A percentile compares a stretch with the other conserved stretches of the same genome.
These are phyloP conservation scores for Hymenochirus boettgeri DNA, from an alignment of 2,113 vertebrate species.

Conservation along the genomic window DNA sequence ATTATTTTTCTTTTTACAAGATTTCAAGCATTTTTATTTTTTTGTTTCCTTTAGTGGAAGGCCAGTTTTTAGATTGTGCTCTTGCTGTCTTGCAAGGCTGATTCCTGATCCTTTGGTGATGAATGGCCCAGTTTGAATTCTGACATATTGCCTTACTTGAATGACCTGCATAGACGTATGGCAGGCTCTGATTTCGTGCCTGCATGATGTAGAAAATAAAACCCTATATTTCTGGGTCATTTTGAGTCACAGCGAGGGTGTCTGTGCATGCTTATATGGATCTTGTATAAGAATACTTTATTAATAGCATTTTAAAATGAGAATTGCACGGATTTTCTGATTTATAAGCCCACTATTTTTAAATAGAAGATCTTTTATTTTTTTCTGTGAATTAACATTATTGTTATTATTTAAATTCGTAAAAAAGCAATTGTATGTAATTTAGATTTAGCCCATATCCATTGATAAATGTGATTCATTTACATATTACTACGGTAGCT, in stretches of 20 bases:
- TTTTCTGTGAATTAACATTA: no score
- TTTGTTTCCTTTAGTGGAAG: slow-evolving; percentile 55
- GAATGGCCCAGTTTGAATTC: slow-evolving; percentile 74
- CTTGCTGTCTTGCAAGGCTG: slow-evolving; percentile 65
- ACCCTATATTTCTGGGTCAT: slow-evolving; percentile 25
- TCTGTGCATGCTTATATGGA: not conserved
- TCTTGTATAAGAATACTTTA: no score
- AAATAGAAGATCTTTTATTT: no score
- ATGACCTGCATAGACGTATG: slow-evolving; percentile 69
- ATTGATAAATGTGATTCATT: no score
- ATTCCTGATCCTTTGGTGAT: slow-evolving; percentile 71
- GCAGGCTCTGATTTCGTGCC: slow-evolving; percentile 71
- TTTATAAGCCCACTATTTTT: no score
- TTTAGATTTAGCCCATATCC: no score
- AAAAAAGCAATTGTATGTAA: no score
- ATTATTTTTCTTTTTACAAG: no score
- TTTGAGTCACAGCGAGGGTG: slow-evolving; percentile 3
- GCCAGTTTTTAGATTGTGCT: slow-evolving; percentile 70
- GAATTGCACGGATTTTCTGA: no score
- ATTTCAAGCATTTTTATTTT: slow-evolving; percentile 66
- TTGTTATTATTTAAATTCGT: no score
- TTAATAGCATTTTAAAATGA: no score
- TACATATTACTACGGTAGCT: no score
- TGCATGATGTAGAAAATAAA: slow-evolving; percentile 67
- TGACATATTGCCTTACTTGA: slow-evolving; percentile 67